These are phyloP conservation scores for Noctua comes DNA, from an alignment of 2,888 invertebrate species.

Conservation along the genomic window DNA sequence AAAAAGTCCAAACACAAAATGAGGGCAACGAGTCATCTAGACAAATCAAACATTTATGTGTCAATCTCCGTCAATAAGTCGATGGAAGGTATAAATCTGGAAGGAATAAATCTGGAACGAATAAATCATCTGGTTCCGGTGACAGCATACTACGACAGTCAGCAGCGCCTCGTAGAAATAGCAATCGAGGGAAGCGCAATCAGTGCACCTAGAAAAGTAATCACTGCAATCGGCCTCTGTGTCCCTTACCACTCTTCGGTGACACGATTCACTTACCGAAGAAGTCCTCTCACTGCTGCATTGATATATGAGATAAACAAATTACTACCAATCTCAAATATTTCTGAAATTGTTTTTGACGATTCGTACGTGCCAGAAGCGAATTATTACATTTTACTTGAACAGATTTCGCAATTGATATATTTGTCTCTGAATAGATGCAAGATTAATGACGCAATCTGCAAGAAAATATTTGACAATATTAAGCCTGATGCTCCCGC, in stretches of 20 bases:
- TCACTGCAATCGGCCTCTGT: constrained; percentile 72
- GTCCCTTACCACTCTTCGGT: constrained; percentile 75
- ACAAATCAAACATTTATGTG: neutral
- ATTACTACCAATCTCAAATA: constrained; percentile 74
- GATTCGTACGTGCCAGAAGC: constrained; percentile 71
- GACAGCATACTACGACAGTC: constrained; percentile 70
- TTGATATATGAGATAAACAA: constrained; percentile 72
- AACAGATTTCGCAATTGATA: constrained; percentile 70
- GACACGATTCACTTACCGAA: constrained; percentile 70
- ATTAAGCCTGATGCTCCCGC: constrained; percentile 62
- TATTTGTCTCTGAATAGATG: constrained; percentile 78
- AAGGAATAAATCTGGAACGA: no score
- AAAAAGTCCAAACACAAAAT: neutral
- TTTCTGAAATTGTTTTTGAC: constrained; percentile 79
- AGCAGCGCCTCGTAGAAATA: constrained; percentile 71
- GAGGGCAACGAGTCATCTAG: no score
- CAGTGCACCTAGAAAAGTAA: constrained; percentile 68
- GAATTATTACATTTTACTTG: constrained; percentile 74
- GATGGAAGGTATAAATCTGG: neutral
- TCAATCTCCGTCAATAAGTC: neutral
- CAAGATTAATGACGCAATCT: constrained; percentile 70
- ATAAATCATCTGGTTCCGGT: constrained; percentile 52
- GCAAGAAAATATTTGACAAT: constrained; percentile 69
- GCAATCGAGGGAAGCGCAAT: constrained; percentile 63
- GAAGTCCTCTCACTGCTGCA: constrained; percentile 61